These are phyloP conservation scores for Ceratosolen solmsi DNA, from an alignment of 1,140 invertebrate species.

Conservation along the genomic window DNA sequence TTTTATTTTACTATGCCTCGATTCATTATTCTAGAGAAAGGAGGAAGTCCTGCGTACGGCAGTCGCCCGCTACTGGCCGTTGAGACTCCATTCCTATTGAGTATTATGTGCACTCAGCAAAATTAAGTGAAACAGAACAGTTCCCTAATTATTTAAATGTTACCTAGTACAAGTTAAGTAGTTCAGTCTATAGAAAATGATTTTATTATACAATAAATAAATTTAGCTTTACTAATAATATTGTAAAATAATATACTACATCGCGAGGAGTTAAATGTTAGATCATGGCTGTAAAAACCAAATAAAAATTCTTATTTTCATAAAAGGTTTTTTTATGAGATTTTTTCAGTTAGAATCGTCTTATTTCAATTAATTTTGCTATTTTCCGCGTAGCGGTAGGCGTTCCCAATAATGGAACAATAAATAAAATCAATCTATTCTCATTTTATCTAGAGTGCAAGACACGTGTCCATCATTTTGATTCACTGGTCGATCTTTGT, in stretches of 20 bases:
- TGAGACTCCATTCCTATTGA: slow-evolving; percentile 50
- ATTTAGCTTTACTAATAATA: slow-evolving; percentile 39
- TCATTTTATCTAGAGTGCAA: slow-evolving; percentile 61
- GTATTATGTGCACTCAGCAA: slow-evolving; percentile 46
- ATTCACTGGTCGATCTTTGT: slow-evolving; percentile 60
- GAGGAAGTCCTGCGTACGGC: slow-evolving; percentile 58
- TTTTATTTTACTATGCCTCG: slow-evolving; percentile 28
- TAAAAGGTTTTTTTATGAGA: not conserved
- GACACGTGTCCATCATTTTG: slow-evolving; percentile 60
- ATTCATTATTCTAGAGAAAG: slow-evolving; percentile 51
- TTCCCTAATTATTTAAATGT: not conserved
- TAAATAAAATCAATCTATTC: slow-evolving; percentile 73
- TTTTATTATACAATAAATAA: slow-evolving; percentile 41
- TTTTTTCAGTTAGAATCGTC: slow-evolving; percentile 7
- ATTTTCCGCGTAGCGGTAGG: slow-evolving; percentile 40
- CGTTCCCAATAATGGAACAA: slow-evolving; percentile 66
- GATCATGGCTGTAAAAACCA: not conserved
- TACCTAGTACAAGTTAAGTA: too few species aligned
- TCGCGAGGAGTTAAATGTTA: not conserved
- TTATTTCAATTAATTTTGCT: slow-evolving; percentile 44
- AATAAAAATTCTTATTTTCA: not conserved
- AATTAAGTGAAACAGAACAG: slow-evolving; percentile 43
- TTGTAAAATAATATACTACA: not conserved
- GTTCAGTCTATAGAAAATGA: not conserved
- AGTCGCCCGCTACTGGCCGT: slow-evolving; percentile 66